phyloP scores from a whole-genome alignment of 2,797 vertebrate genomes.

The Artibeus jamaicensis region DNA sequence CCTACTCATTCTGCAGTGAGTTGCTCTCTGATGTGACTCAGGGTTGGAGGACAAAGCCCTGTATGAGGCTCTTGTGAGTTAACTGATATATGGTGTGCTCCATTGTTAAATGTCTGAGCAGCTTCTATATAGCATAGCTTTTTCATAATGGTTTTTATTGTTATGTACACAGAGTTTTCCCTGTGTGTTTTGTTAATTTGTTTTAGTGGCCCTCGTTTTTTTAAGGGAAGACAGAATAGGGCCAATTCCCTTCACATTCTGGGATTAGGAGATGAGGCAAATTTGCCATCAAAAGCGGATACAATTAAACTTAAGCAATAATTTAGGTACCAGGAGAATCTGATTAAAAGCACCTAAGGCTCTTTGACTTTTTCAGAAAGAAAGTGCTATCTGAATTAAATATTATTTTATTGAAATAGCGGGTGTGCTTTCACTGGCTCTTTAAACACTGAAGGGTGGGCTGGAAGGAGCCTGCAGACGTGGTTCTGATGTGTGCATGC shows the following conservation, averaged over 20 bases:
- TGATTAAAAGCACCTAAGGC: constrained; percentile 34
- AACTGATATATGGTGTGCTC: neutral
- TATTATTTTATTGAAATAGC: constrained; percentile 42
- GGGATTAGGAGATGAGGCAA: neutral
- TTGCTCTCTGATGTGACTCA: neutral
- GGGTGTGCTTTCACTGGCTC: neutral
- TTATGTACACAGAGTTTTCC: neutral
- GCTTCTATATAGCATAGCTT: neutral
- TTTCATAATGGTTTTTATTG: neutral
- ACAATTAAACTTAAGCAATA: constrained; percentile 15
- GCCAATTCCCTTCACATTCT: neutral
- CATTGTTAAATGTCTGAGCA: neutral
- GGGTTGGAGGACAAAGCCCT: neutral
- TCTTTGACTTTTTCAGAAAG: constrained; percentile 16
- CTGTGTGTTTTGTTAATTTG: neutral
- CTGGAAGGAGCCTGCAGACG: neutral
- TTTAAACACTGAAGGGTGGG: neutral
- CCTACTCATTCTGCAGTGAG: neutral
- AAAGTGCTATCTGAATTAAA: neutral
- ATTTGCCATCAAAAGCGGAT: constrained; percentile 2
- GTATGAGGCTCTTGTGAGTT: neutral
- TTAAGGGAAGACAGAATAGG: neutral
- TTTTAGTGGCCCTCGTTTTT: neutral
- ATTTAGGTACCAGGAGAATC: constrained; percentile 8
- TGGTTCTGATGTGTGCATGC: constrained; percentile 33